A percentile compares a stretch with the other conserved stretches of the same genome.
Evolutionary conservation across 2,888 invertebrate genomes (phyloP).

Genomic region (Drosophila crucigera): DNA sequence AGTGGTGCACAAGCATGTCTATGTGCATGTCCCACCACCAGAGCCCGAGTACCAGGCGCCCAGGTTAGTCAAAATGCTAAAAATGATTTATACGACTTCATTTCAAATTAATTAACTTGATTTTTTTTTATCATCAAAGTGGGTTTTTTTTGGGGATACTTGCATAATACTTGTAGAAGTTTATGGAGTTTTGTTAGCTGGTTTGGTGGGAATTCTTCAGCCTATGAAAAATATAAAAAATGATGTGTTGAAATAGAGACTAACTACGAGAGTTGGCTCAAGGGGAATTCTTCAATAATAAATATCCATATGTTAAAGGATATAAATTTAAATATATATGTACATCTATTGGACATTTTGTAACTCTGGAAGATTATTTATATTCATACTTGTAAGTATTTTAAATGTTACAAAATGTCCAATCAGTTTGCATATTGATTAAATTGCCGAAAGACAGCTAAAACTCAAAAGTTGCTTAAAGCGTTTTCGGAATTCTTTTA

Average conservation of each 20-base stretch:
- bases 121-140: background rate
- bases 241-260: background rate
- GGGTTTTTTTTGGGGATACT: background rate
- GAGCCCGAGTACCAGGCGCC: constrained; percentile 92
- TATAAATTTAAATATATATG: background rate
- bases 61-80: constrained; percentile 85
- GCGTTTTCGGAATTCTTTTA: background rate
- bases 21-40: constrained; percentile 95
- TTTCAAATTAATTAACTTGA: background rate
- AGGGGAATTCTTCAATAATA: background rate
- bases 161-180: background rate
- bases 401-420: background rate
- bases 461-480: background rate
- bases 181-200: no score
- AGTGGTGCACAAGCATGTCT: constrained; percentile 95
- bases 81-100: background rate
- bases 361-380: background rate
- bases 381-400: background rate
- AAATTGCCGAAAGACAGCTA: background rate
- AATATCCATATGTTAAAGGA: background rate
- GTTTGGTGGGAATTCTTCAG: constrained; percentile 4
- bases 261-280: background rate
- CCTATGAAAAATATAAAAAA: background rate
- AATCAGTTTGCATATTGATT: background rate
- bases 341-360: background rate